Conservation (phyloP, 2,888 invertebrate genomes). For the Drosophila birchii region DNA sequence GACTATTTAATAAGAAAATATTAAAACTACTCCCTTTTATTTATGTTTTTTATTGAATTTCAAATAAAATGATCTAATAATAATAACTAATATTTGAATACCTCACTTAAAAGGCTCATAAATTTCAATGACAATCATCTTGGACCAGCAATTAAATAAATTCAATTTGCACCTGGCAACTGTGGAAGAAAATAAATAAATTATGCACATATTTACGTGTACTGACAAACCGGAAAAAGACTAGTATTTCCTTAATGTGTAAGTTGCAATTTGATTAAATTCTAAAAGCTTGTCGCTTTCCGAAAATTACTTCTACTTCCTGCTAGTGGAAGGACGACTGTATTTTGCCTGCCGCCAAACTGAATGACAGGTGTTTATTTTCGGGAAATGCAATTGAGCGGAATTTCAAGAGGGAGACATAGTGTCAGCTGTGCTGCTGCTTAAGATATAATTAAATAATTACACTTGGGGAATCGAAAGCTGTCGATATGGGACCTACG, state of each 20-base stretch:
- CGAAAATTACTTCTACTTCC: conserved; percentile 10
- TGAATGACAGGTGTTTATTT: conserved; percentile 55
- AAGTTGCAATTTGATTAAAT: conserved; percentile 49
- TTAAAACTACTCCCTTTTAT: too few relatives aligned
- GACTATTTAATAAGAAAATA: too few relatives aligned
- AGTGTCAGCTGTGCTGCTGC: conserved; percentile 39
- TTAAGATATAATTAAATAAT: conserved; percentile 57
- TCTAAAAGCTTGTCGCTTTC: conserved; percentile 25
- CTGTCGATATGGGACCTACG: background rate
- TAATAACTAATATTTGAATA: background rate
- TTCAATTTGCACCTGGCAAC: conserved; percentile 32
- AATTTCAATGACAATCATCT: background rate
- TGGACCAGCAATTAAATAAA: conserved; percentile 17
- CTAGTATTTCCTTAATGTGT: conserved; percentile 4
- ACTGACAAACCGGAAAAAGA: conserved; percentile 5
- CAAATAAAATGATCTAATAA: background rate
- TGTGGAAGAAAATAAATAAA: conserved; percentile 14
- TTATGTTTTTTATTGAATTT: too few relatives aligned
- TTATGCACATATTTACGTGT: background rate
- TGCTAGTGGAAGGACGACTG: conserved; percentile 4
- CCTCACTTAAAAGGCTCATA: background rate
- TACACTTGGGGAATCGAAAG: conserved; percentile 23
- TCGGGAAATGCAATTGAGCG: conserved; percentile 53
- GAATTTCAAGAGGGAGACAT: conserved; percentile 35
- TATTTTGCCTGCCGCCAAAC: conserved; percentile 1